Evolutionary conservation across 1,140 invertebrate species (phyloP).

Genomic region (Armadillidium nasatum): DNA sequence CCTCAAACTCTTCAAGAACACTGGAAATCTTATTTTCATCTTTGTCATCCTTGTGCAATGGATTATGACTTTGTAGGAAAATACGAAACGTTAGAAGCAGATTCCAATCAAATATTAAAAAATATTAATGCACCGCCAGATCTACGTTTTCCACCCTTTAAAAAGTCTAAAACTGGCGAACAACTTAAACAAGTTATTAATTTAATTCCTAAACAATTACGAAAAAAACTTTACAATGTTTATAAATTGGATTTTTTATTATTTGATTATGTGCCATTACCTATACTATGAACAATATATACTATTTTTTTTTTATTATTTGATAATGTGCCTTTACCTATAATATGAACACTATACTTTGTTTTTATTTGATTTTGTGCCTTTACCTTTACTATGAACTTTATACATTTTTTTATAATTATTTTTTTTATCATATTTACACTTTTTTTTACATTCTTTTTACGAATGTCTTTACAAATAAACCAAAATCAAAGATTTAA

Average conservation of each 20-base stretch:
- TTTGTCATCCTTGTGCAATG: constrained; percentile 27
- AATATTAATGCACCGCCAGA: not conserved
- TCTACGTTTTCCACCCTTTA: not conserved
- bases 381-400: no score
- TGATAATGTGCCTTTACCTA: no score
- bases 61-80: constrained; percentile 21
- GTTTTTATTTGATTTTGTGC: no score
- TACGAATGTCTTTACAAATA: no score
- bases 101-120: not conserved
- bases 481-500: no score
- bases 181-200: not conserved
- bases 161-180: not conserved
- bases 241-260: not conserved
- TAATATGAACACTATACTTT: no score
- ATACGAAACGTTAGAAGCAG: not conserved
- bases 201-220: not conserved
- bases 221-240: not conserved
- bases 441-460: no score
- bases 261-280: not conserved
- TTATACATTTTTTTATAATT: no score
- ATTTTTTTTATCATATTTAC: no score
- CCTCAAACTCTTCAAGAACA: constrained; percentile 16
- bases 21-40: constrained; percentile 20
- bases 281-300: no score
- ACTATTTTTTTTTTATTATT: no score